Evolutionary conservation across 2,797 vertebrate species (phyloP).

Genomic region (Chromis chromis): DNA sequence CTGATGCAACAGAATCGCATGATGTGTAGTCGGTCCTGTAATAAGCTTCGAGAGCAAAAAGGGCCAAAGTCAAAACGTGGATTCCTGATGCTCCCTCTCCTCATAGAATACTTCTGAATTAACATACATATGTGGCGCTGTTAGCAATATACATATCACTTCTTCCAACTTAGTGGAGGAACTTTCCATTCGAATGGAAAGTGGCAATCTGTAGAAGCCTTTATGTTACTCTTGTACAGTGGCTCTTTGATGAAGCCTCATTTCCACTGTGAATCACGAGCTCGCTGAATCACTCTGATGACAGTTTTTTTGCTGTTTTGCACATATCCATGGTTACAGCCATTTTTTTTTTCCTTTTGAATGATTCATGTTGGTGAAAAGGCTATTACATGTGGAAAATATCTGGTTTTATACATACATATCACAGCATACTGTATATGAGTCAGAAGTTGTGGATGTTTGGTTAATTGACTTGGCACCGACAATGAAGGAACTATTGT

Average conservation of each 20-base stretch:
- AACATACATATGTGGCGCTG: slow-evolving; percentile 5
- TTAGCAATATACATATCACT: slow-evolving; percentile 55
- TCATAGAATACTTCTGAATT: slow-evolving; percentile 23
- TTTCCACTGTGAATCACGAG: slow-evolving; percentile 81
- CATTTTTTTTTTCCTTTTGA: slow-evolving; percentile 52
- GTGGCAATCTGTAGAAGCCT: slow-evolving; percentile 52
- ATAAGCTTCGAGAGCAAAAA: slow-evolving; percentile 20
- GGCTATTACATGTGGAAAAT: slow-evolving; percentile 57
- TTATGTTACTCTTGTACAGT: slow-evolving; percentile 55
- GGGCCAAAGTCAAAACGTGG: slow-evolving; percentile 30
- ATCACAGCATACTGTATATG: slow-evolving; percentile 51
- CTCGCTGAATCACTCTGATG: slow-evolving; percentile 68
- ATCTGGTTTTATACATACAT: slow-evolving; percentile 51
- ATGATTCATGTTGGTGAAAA: slow-evolving; percentile 54
- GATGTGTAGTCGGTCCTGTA: slow-evolving; percentile 46
- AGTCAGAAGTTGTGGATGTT: slow-evolving; percentile 54
- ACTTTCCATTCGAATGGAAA: slow-evolving; percentile 53
- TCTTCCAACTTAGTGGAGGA: slow-evolving; percentile 38
- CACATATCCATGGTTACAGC: slow-evolving; percentile 74
- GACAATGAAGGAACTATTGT: slow-evolving; percentile 57
- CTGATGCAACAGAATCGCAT: slow-evolving; percentile 62
- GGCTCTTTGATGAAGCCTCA: slow-evolving; percentile 57
- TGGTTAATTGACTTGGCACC: slow-evolving; percentile 47
- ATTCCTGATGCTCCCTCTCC: slow-evolving; percentile 23
- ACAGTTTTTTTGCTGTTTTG: slow-evolving; percentile 71